These are phyloP conservation scores for Karalla daura DNA, from an alignment of 2,797 vertebrate species.

Conservation along the genomic window DNA sequence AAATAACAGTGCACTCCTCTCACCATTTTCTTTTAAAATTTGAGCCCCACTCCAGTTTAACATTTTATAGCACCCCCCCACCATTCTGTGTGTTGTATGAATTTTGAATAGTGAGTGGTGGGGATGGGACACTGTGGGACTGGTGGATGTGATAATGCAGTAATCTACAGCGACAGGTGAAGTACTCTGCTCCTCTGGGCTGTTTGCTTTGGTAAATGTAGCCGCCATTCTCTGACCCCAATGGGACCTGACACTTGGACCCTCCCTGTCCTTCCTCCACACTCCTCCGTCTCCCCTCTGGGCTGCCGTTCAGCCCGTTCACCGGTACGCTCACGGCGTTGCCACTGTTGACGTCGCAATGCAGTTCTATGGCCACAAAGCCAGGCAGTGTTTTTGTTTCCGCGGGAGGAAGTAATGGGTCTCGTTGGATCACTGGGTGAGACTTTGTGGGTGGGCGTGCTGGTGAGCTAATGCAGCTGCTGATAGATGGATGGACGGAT, in stretches of 20 bases:
- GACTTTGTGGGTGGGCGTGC: conserved; percentile 32
- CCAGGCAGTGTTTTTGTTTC: conserved; percentile 25
- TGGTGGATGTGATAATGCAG: conserved; percentile 68
- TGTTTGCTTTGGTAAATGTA: conserved; percentile 81
- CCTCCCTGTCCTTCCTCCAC: conserved; percentile 52
- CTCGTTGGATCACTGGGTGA: conserved; percentile 18
- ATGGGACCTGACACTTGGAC: conserved; percentile 79
- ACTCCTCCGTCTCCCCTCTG: conserved; percentile 21
- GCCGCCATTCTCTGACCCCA: conserved; percentile 73
- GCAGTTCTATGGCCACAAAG: conserved; percentile 12
- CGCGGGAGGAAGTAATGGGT: conserved; percentile 12
- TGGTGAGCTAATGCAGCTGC: conserved; percentile 25
- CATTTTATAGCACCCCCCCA: conserved; percentile 51
- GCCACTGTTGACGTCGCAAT: neutral
- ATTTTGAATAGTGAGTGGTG: conserved; percentile 71
- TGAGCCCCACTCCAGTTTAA: conserved; percentile 42
- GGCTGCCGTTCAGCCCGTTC: neutral
- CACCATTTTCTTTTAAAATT: conserved; percentile 22
- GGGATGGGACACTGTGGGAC: conserved; percentile 54
- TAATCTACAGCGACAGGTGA: conserved; percentile 78
- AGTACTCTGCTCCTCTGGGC: conserved; percentile 75
- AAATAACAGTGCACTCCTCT: neutral
- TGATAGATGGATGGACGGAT: conserved; percentile 52
- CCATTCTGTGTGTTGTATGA: conserved; percentile 56
- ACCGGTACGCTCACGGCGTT: conserved; percentile 13